Evolutionary conservation across 2,888 invertebrate species (phyloP), one percentile per base, ranked within the genome.

Genomic region (Artemia sp.): DNA sequence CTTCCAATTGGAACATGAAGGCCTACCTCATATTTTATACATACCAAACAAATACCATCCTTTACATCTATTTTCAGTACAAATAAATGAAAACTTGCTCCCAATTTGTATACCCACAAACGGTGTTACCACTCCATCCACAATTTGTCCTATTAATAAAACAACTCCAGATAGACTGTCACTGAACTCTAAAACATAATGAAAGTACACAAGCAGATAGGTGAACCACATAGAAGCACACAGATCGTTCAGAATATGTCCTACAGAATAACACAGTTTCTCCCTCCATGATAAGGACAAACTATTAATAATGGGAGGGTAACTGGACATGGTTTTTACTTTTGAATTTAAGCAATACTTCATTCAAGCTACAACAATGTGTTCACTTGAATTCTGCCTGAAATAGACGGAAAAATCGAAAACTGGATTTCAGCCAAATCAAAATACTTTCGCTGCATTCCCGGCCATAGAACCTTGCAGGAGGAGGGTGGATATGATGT

Each of bases 151-250:
- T 74, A 90, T 84, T 72, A 93, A 81, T 79, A 93, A 83, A 69
- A 90, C 79, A 68, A 83, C 79, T 51, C 84, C 84, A 1, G 83
- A 78, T 71, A 80, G 75, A 10, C 75, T 73, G 70, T 80, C 77
- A 72, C 78, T 76, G 72, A 83, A 81, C 38, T 77, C 77, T 24
- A 82, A 77, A 7, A 85, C 85, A 74, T 82, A 79, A 73, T 85
- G 83, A 74, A 91, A 86, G 79, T 86, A 94, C 69, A 94, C 85
- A 74, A 94, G 81, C 67, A 91, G 83, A 78, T 94, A 94, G 1
- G 89, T 89, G 79, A 94, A 94, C 93, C 94, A 94, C 83, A 94
- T 87, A 72, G 91, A 89, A 19, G 92, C 91, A 79, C 90, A 91
- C 66, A 94, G 83, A 79, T 95, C 94, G 78, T 94, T 95, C 74